Evolutionary conservation across 1,140 invertebrate species (phyloP), one percentile per base, ranked within the genome.

Genomic region (Aphaenogaster floridana): DNA sequence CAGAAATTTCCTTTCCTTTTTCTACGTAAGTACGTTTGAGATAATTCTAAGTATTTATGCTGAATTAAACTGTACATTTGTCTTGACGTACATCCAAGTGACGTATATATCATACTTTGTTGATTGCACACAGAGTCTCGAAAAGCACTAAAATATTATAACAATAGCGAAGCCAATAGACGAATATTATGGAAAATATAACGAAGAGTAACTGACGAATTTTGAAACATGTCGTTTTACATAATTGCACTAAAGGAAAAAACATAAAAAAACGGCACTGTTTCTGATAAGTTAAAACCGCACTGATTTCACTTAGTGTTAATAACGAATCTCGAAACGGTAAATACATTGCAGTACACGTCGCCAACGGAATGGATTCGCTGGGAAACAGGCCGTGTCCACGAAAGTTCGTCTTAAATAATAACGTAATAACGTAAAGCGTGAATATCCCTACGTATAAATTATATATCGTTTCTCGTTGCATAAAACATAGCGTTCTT

Each of bases 321-420:
- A 87, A 87, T 78, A 81, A 63, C 48, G 48, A 78, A 50, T 78
- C 66, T 89, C 59, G 69, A 81, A 89, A 57, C 52, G 68, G 57
- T 84, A 66, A 87, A 86, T 86, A 86, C 77, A 89, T 81, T 90
- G 76, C 88, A 64, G 80, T 86, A 86, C 77, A 87, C 50, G 68
- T 89, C 64, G 78, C 28, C 61, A 87, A 77, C 68, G 63, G 57
- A 61, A 77, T 57, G 36, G 52, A 88, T 69, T 72, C 69, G 71
- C 69, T 68, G 74, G 28, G 76, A 81, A 79, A 80, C 69, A 11
- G 79, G 66, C 63, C 39, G 50, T 76, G 66, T 86, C 36, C 48
- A 57, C 17, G 69, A 89, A 89, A 78, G 52, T 64, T 52, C 28
- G 63, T 86, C 69, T 90, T 76, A 89, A 81, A 80, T 90, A 86